A percentile compares a stretch with the other conserved stretches of the same genome.
These are phyloP conservation scores for Ophiodon elongatus DNA, from an alignment of 2,113 vertebrate genomes.

Conservation along the genomic window DNA sequence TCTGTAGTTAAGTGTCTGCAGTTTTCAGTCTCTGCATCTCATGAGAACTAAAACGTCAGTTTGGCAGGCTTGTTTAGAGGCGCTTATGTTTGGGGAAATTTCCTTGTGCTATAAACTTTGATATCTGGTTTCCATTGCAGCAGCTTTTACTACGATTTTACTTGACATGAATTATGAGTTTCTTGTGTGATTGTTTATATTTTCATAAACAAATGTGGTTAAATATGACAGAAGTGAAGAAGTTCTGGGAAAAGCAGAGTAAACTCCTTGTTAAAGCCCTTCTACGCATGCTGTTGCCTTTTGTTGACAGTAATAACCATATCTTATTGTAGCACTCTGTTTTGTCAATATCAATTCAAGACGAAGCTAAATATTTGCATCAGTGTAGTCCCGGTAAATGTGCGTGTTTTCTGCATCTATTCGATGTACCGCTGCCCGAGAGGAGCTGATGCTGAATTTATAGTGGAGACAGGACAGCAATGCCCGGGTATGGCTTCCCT, in stretches of 20 bases:
- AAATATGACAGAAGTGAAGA: conserved; percentile 1
- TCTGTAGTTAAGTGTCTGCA: not conserved
- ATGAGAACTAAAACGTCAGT: conserved; percentile 12
- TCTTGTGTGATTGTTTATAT: conserved; percentile 24
- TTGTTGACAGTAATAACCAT: not conserved
- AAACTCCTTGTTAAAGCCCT: not conserved
- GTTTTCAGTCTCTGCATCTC: not conserved
- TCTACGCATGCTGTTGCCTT: not conserved
- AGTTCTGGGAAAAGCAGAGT: conserved; percentile 2
- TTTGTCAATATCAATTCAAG: not conserved
- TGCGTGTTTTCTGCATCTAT: conserved; percentile 41
- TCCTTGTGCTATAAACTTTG: conserved; percentile 26
- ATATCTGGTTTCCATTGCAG: conserved; percentile 37
- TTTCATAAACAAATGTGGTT: not conserved
- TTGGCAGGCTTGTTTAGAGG: conserved; percentile 27
- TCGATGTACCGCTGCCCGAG: conserved; percentile 4
- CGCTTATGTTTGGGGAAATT: conserved; percentile 36
- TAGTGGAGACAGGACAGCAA: conserved; percentile 20
- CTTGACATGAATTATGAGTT: conserved; percentile 4
- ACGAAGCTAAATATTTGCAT: conserved; percentile 4
- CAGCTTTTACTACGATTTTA: conserved; percentile 4
- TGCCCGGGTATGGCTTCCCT: conserved; percentile 43
- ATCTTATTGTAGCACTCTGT: not conserved
- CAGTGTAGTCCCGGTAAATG: not conserved
- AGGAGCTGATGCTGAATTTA: conserved; percentile 63